Conservation (phyloP, 2,113 vertebrate species). For the Mobula birostris region DNA sequence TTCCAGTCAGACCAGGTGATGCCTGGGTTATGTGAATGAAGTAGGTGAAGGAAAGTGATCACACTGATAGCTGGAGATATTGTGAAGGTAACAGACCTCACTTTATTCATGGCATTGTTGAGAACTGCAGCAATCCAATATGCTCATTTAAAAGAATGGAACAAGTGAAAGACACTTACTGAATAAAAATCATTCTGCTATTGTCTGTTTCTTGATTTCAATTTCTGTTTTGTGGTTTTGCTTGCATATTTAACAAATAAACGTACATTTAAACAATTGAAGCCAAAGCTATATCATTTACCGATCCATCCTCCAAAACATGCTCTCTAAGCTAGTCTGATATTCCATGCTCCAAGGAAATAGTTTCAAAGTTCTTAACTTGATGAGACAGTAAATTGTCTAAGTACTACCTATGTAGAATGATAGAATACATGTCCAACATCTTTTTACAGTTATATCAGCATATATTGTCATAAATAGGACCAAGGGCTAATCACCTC, state of each 20-base stretch:
- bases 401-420: background rate
- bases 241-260: background rate
- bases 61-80: background rate
- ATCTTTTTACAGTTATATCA: background rate
- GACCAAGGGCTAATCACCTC: background rate
- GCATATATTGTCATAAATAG: background rate
- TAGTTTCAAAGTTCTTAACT: background rate
- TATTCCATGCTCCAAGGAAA: background rate
- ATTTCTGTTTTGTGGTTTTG: background rate
- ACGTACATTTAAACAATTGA: background rate
- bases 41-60: background rate
- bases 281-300: background rate
- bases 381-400: background rate
- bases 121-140: background rate
- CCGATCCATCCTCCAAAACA: background rate
- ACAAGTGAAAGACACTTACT: background rate
- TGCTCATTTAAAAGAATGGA: background rate
- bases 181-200: slow-evolving; percentile 19
- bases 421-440: background rate
- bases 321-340: background rate
- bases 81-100: background rate
- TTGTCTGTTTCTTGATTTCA: background rate
- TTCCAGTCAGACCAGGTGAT: background rate
- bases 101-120: background rate
- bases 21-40: background rate